Percentiles rank a stretch among this genome's conserved stretches.
Evolutionary conservation across 2,113 vertebrate species (phyloP).

Genomic region (Amazona guildingii): DNA sequence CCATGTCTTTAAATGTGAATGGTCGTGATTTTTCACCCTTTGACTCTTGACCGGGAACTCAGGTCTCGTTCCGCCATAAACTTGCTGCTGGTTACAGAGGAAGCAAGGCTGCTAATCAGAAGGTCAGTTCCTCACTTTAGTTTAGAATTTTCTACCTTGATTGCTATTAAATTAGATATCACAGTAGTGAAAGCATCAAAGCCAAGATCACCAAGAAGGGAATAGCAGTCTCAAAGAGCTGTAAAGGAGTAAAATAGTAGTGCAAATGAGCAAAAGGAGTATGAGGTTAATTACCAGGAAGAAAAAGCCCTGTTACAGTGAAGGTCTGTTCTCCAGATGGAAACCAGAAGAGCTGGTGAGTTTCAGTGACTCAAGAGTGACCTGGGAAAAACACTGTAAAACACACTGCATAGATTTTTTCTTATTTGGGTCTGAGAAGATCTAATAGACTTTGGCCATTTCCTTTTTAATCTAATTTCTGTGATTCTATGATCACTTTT

Average conservation of each 20-base stretch:
- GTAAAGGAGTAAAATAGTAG: not conserved
- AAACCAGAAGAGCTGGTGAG: not conserved
- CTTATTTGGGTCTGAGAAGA: not conserved
- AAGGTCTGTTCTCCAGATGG: not conserved
- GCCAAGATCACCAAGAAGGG: not conserved
- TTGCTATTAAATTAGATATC: not conserved
- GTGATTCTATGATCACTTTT: not conserved
- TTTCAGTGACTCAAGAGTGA: not conserved
- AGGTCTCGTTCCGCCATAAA: not conserved
- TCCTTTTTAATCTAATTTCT: not conserved
- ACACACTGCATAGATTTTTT: not conserved
- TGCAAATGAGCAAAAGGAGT: not conserved
- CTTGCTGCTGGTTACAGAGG: not conserved
- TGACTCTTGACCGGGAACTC: not conserved
- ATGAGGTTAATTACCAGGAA: not conserved
- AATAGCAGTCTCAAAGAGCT: not conserved
- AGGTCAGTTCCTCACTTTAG: not conserved
- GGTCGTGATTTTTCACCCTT: not conserved
- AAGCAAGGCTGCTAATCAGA: not conserved
- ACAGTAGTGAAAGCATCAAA: not conserved
- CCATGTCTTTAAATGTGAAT: not conserved
- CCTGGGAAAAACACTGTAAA: not conserved
- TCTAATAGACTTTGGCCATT: not conserved
- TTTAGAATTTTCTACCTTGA: constrained; percentile 6
- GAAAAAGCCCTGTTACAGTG: not conserved